Base-by-base conservation (phyloP, 2,888 invertebrate genomes). In the Aphidoletes aphidimyza region DNA sequence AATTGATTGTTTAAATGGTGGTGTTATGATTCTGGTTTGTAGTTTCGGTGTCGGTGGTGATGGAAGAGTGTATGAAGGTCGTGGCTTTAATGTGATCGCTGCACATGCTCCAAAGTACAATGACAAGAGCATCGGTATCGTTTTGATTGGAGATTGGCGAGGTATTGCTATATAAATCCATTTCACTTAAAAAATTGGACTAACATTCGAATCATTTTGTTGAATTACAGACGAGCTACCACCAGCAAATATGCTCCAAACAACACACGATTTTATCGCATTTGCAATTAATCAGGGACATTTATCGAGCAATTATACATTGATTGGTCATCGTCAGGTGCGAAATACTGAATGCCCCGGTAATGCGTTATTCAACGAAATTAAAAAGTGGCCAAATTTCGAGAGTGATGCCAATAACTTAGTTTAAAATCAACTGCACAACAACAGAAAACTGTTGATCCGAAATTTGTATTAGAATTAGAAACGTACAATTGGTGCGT, bases 41-140 rank as follows among this genome's bases (percentile, higher is more conserved):
- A 94, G 93, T 88, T 95, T 95, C 88, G 93, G 92, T 78, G 92
- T 95, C 42, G 95, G 95, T 2, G 93, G 94, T 34, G 95, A 95
- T 87, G 94, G 94, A 0, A 90, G 91, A 19, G 93, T 92, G 6
- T 95, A 94, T 89, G 92, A 92, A 86, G 95, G 94, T 0, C 91
- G 95, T 2, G 94, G 95, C 0, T 95, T 95, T 93, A 91, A 92
- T 84, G 89, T 90, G 0, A 89, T 93, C 0, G 95, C 95, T 0
- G 94, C 95, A 0, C 95, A 96, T 88, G 93, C 95, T 0, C 92
- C 92, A 3, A 89, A 89, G 85, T 94, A 93, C 90, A 95, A 94
- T 89, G 90, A 91, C 86, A 90, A 91, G 87, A 94, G 94, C 88
- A 91, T 94, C 83, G 95, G 94, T 26, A 93, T 95, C 85, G 93